Percentiles rank a stretch among this genome's conserved stretches.
phyloP scores from a whole-genome alignment of 64 coral and sea anemone genomes.

The Cladopsammia gracilis region DNA sequence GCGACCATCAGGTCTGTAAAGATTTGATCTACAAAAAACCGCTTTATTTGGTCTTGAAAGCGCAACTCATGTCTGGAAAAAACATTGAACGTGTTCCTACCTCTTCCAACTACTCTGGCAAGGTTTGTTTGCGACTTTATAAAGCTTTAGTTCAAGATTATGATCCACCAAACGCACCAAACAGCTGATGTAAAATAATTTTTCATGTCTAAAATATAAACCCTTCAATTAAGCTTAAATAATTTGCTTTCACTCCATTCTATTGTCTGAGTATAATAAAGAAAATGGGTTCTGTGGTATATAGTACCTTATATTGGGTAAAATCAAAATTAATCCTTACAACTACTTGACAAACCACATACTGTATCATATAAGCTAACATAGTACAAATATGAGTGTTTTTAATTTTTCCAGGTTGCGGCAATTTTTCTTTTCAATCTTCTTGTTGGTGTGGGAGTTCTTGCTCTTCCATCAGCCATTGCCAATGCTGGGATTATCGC shows the following conservation, averaged over 20 bases:
- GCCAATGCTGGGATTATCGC: slow-evolving; percentile 87
- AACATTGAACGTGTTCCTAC: neutral
- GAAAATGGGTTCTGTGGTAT: no score
- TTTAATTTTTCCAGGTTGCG: slow-evolving; percentile 71
- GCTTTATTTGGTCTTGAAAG: neutral
- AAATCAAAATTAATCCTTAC: neutral
- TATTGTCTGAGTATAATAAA: no score
- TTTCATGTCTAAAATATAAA: no score
- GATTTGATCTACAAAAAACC: neutral
- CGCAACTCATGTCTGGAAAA: slow-evolving; percentile 9
- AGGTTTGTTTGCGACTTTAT: neutral
- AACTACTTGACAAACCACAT: neutral
- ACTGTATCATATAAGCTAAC: neutral
- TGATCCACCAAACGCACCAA: no score
- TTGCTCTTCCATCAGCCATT: slow-evolving; percentile 85
- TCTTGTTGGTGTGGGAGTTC: slow-evolving; percentile 83
- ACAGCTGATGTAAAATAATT: no score
- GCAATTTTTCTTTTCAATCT: slow-evolving; percentile 91
- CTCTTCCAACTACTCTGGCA: slow-evolving; percentile 41
- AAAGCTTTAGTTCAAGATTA: no score
- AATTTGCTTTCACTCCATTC: no score
- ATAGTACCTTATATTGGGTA: no score
- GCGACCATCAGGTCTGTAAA: neutral
- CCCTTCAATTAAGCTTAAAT: no score
- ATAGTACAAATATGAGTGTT: no score